Conservation (phyloP, 2,888 invertebrate genomes). For the Drosophila nigricruria region DNA sequence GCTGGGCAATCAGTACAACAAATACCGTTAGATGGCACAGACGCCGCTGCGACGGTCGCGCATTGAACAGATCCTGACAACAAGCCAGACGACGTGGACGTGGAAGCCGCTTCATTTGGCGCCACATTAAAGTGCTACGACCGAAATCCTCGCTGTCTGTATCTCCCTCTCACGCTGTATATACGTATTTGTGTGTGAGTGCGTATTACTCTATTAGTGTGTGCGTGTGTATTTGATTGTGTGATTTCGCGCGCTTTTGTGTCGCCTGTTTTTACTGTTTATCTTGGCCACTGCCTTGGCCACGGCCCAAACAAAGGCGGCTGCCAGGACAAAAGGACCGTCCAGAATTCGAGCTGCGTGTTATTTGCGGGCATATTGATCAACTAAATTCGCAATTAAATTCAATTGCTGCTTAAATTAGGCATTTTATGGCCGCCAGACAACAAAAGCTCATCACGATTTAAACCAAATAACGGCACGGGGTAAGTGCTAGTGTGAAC, state of each 20-base stretch:
- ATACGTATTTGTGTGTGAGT: constrained; percentile 5
- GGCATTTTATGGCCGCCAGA: constrained; percentile 68
- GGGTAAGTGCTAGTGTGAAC: constrained; percentile 39
- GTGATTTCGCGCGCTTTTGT: constrained; percentile 76
- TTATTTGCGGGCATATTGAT: constrained; percentile 65
- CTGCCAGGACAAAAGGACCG: constrained; percentile 35
- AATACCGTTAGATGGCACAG: constrained; percentile 72
- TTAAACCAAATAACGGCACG: constrained; percentile 29
- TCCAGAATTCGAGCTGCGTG: constrained; percentile 37
- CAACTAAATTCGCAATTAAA: constrained; percentile 59
- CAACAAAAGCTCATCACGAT: constrained; percentile 59
- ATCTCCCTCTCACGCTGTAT: background rate
- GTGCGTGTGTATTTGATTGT: constrained; percentile 39
- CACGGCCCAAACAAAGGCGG: constrained; percentile 38
- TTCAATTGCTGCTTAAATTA: constrained; percentile 71
- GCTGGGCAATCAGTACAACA: constrained; percentile 64
- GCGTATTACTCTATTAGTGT: background rate
- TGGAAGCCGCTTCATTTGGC: constrained; percentile 65
- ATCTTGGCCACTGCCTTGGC: constrained; percentile 53
- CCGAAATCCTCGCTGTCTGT: constrained; percentile 43
- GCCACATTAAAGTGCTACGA: constrained; percentile 69
- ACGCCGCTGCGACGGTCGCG: constrained; percentile 46
- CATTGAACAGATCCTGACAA: constrained; percentile 25
- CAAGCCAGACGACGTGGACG: constrained; percentile 33
- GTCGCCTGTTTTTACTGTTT: constrained; percentile 60